Evolutionary conservation across 1,140 invertebrate species (phyloP), one percentile per base, ranked within the genome.

Genomic region (Vanessa tameamea): DNA sequence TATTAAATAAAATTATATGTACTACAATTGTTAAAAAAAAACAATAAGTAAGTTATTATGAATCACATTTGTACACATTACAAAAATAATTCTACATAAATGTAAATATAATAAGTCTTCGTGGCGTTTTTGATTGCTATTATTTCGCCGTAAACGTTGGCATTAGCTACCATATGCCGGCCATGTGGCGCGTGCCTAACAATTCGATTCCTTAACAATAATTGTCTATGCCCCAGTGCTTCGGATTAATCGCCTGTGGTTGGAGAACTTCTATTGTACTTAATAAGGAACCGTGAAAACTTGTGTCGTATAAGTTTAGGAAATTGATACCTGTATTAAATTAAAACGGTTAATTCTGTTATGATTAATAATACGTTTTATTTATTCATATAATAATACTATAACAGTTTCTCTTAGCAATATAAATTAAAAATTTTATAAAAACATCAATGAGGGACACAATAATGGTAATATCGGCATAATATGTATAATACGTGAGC

Each of bases 191-290:
- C 51, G 66, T 65, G 70, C 64, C 47, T 23, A 48, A 61, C 73
- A 67, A 67, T 71, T 75, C 70, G 68, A 67, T 67, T 23, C 57
- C 53, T 69, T 61, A 63, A 66, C 73, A 76, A 75, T 69, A 80
- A 80, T 78, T 77, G 72, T 82, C 79, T 76, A 84, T 75, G 81
- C 81, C 76, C 73, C 79, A 73, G 69, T 78, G 82, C 69, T 73
- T 72, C 47, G 65, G 65, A 78, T 73, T 75, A 65, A 64, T 61
- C 57, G 74, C 7, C 70, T 79, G 79, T 64, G 79, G 77, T 81
- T 50, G 72, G 66, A 53, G 69, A 79, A 79, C 47, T 1, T 16
- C 53, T 43, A 65, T 75, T 78, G 65, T 75, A 65, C 16, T 63
- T 61, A 66, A 64, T 16, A 67, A 55, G 55, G 47, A 53, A 69